Evolutionary conservation across 2,113 vertebrate genomes (phyloP).

Genomic region (Callipepla californica): DNA sequence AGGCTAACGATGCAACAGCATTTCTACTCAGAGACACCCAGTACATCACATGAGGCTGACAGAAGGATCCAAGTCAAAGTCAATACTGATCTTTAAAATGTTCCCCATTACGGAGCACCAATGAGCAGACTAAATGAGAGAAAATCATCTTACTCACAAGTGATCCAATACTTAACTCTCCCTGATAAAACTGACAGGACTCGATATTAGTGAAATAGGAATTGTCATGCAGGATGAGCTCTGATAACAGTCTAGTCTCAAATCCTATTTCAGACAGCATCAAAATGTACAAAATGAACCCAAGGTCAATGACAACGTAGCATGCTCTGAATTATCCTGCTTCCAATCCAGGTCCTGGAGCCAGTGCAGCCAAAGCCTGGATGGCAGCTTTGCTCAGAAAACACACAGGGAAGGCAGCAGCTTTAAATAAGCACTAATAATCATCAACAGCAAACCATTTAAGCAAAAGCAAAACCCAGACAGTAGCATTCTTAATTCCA

Average conservation of each 20-base stretch:
- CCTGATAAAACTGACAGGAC: not conserved
- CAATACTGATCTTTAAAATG: not conserved
- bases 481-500: not conserved
- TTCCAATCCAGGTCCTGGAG: not conserved
- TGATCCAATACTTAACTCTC: not conserved
- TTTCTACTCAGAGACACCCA: not conserved
- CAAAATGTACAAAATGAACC: not conserved
- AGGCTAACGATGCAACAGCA: not conserved
- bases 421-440: not conserved
- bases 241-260: not conserved
- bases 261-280: not conserved
- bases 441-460: not conserved
- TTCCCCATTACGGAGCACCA: not conserved
- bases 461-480: not conserved
- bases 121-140: not conserved
- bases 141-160: not conserved
- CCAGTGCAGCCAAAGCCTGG: not conserved
- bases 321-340: not conserved
- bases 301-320: not conserved
- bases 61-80: not conserved
- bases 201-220: not conserved
- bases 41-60: not conserved
- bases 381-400: constrained; percentile 3
- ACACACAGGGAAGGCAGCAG: not conserved
- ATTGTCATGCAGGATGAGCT: not conserved